phyloP scores from a whole-genome alignment of 2,797 vertebrate genomes.

The Sebastes cheni region DNA sequence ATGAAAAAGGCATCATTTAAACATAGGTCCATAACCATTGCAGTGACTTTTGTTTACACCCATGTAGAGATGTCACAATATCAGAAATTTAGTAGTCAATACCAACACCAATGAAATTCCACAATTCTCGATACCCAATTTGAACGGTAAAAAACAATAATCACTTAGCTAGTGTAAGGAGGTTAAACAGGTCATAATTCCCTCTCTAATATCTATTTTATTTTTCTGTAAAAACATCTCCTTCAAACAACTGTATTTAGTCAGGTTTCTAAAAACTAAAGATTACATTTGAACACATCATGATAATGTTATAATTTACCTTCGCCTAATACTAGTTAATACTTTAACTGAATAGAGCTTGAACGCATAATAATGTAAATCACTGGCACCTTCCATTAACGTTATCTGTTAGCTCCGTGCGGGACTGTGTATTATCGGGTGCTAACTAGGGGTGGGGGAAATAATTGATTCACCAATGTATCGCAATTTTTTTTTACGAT shows the following conservation, averaged over 20 bases:
- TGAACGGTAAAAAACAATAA: not conserved
- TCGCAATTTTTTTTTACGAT: too few relatives aligned
- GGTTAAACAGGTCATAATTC: not conserved
- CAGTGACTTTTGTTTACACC: not conserved
- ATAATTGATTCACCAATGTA: too few relatives aligned
- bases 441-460: too few relatives aligned
- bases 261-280: not conserved
- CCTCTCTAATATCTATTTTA: not conserved
- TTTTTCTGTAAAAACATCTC: not conserved
- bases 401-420: too few relatives aligned
- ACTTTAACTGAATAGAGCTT: too few relatives aligned
- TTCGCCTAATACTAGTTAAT: not conserved
- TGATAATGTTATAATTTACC: not conserved
- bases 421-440: too few relatives aligned
- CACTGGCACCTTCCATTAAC: too few relatives aligned
- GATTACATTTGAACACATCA: not conserved
- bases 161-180: too few relatives aligned
- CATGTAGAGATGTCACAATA: too few relatives aligned
- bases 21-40: not conserved
- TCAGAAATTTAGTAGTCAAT: not conserved
- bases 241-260: not conserved
- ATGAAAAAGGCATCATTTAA: not conserved
- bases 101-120: not conserved
- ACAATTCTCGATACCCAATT: not conserved
- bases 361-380: too few relatives aligned